phyloP scores from a whole-genome alignment of 2,797 vertebrate genomes.

The Alosa sapidissima region DNA sequence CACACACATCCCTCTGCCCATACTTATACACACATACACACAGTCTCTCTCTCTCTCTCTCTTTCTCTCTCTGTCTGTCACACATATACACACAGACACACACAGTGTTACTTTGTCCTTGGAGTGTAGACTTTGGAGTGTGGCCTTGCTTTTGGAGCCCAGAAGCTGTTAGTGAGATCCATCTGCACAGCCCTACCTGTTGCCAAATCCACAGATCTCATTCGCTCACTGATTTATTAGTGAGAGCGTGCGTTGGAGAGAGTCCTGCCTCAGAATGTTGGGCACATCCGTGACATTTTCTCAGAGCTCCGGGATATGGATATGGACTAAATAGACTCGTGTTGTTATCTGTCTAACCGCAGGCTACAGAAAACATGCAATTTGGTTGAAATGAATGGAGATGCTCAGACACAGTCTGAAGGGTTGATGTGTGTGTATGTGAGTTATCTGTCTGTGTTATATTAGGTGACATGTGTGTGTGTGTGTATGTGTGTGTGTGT shows the following conservation, averaged over 20 bases:
- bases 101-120: neutral
- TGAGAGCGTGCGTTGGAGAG: neutral
- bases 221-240: constrained; percentile 17
- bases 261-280: neutral
- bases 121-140: constrained; percentile 23
- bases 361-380: neutral
- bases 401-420: neutral
- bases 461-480: too few species aligned
- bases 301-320: neutral
- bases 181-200: constrained; percentile 43
- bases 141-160: constrained; percentile 30
- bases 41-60: neutral
- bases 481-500: too few species aligned
- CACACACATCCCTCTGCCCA: neutral
- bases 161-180: constrained; percentile 32
- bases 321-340: neutral
- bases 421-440: constrained; percentile 6
- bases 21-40: neutral
- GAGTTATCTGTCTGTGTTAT: neutral
- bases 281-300: neutral
- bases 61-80: neutral
- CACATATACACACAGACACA: neutral
- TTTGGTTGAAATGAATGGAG: neutral
- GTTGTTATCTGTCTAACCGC: neutral
- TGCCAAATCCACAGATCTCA: constrained; percentile 36